Evolutionary conservation across 1,140 invertebrate species (phyloP).

Genomic region (Habropoda laboriosa): DNA sequence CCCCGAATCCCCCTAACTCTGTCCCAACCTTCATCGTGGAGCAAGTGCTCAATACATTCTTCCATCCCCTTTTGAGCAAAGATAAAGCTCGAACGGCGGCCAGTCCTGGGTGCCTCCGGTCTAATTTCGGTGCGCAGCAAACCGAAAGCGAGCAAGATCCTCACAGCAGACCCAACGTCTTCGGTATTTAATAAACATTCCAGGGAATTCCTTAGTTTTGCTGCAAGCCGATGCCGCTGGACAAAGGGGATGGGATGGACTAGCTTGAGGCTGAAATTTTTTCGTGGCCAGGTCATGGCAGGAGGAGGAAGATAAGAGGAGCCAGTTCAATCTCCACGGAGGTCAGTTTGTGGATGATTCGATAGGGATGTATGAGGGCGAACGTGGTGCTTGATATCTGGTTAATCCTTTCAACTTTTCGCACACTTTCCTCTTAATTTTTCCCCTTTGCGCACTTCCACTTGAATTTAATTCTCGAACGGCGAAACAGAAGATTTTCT

Average conservation of each 20-base stretch:
- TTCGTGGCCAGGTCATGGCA: background rate
- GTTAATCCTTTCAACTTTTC: no score
- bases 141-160: conserved; percentile 32
- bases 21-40: conserved; percentile 14
- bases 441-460: no score
- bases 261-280: conserved; percentile 46
- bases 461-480: no score
- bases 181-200: conserved; percentile 70
- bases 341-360: conserved; percentile 50
- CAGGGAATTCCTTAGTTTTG: conserved; percentile 57
- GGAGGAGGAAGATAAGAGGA: no score
- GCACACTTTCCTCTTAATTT: no score
- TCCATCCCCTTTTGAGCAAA: conserved; percentile 6
- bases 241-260: background rate
- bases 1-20: background rate
- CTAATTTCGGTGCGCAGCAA: conserved; percentile 51
- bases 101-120: background rate
- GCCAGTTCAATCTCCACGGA: conserved; percentile 50
- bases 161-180: conserved; percentile 43
- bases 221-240: background rate
- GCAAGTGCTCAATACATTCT: conserved; percentile 40
- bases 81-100: conserved; percentile 10
- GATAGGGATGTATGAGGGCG: conserved; percentile 41
- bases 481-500: no score
- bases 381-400: background rate